Percentiles rank a stretch among this genome's conserved stretches.
Conservation (phyloP, 2,113 vertebrate species). For the Mobula hypostoma region DNA sequence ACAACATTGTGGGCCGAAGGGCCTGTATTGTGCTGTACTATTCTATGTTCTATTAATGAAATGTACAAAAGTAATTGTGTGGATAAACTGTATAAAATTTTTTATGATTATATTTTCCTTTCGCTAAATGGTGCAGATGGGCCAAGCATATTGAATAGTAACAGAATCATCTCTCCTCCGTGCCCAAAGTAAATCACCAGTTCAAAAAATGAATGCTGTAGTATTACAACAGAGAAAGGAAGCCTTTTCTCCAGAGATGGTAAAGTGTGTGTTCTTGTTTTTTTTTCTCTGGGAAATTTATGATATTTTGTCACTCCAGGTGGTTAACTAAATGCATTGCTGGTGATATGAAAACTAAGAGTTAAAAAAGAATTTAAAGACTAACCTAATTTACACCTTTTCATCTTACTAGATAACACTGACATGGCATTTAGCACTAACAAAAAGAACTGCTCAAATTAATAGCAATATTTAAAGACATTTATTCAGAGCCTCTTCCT, state of each 20-base stretch:
- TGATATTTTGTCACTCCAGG: background rate
- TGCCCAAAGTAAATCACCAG: background rate
- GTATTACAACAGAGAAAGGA: background rate
- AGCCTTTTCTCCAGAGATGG: background rate
- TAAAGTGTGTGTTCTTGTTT: background rate
- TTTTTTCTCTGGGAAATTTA: background rate
- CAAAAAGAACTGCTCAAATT: background rate
- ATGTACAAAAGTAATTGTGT: background rate
- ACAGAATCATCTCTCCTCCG: background rate
- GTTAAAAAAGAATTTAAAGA: background rate
- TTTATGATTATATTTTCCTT: background rate
- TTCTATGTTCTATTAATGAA: background rate
- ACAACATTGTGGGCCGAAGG: too few relatives aligned
- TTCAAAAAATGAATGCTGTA: background rate
- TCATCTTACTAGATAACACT: background rate
- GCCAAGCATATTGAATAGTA: background rate
- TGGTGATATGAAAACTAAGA: background rate
- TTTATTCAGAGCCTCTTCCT: background rate
- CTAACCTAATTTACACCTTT: background rate
- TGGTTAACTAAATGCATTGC: background rate
- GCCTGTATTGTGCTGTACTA: too few relatives aligned
- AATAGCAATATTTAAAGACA: background rate
- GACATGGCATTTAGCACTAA: background rate
- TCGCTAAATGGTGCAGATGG: background rate
- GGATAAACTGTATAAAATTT: background rate